These are phyloP conservation scores for Calonectris borealis DNA, from an alignment of 2,113 vertebrate genomes.

Conservation along the genomic window DNA sequence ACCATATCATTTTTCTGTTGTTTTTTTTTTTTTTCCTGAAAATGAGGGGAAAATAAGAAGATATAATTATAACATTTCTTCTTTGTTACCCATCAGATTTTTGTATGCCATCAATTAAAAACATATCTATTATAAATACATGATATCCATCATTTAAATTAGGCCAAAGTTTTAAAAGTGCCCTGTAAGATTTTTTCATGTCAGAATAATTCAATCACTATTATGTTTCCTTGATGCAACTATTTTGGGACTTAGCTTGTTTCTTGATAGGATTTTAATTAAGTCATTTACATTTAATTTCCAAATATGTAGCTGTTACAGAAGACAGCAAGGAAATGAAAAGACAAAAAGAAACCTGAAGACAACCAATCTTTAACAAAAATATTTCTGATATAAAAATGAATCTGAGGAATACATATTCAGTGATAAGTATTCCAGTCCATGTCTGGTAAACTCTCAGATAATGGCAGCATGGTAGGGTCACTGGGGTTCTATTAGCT, in stretches of 20 bases:
- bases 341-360: background rate
- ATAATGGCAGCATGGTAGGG: slow-evolving; percentile 79
- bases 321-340: background rate
- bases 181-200: slow-evolving; percentile 16
- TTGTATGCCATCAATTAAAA: background rate
- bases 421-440: slow-evolving; percentile 84
- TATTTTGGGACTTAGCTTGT: slow-evolving; percentile 53
- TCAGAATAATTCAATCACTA: slow-evolving; percentile 31
- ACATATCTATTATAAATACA: background rate
- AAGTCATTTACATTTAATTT: slow-evolving; percentile 60
- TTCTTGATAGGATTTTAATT: slow-evolving; percentile 58
- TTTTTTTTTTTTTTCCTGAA: background rate
- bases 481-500: slow-evolving; percentile 92
- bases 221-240: slow-evolving; percentile 24
- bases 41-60: background rate
- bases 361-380: background rate
- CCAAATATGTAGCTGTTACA: background rate
- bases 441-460: slow-evolving; percentile 82
- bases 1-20: background rate
- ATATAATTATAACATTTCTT: background rate
- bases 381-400: slow-evolving; percentile 18
- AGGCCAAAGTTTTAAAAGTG: slow-evolving; percentile 31
- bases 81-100: slow-evolving; percentile 6
- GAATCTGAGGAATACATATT: slow-evolving; percentile 18
- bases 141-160: background rate